Evolutionary conservation across 2,797 vertebrate genomes (phyloP).

Genomic region (Melopsittacus undulatus): DNA sequence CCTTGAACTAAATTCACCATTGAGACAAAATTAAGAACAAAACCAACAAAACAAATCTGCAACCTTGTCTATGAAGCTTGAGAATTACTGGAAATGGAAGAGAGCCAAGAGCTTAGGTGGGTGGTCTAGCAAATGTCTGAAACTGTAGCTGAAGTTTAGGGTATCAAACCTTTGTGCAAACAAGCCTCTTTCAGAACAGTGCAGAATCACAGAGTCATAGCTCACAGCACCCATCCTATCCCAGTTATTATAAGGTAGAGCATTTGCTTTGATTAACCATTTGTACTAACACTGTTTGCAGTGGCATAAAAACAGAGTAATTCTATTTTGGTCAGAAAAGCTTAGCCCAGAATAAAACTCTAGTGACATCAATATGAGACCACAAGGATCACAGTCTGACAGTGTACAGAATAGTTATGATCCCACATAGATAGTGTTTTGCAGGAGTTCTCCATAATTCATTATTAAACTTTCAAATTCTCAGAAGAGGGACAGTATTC

Average conservation of each 20-base stretch:
- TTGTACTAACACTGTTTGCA: not conserved
- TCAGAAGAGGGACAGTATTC: not conserved
- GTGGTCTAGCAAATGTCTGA: not conserved
- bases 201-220: not conserved
- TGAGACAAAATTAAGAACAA: not conserved
- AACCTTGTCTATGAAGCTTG: not conserved
- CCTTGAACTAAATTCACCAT: not conserved
- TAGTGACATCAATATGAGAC: not conserved
- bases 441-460: not conserved
- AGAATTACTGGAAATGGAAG: not conserved
- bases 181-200: not conserved
- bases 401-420: not conserved
- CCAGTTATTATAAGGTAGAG: not conserved
- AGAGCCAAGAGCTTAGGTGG: not conserved
- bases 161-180: not conserved
- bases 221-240: fast-evolving
- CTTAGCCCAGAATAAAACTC: slow-evolving; percentile 3
- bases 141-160: not conserved
- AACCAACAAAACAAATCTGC: not conserved
- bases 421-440: not conserved
- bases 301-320: not conserved
- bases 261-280: not conserved
- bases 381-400: not conserved
- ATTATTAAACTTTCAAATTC: not conserved
- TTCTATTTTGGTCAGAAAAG: not conserved